These are phyloP conservation scores for Plestiodon gilberti DNA, from an alignment of 2,113 vertebrate genomes.

Conservation along the genomic window DNA sequence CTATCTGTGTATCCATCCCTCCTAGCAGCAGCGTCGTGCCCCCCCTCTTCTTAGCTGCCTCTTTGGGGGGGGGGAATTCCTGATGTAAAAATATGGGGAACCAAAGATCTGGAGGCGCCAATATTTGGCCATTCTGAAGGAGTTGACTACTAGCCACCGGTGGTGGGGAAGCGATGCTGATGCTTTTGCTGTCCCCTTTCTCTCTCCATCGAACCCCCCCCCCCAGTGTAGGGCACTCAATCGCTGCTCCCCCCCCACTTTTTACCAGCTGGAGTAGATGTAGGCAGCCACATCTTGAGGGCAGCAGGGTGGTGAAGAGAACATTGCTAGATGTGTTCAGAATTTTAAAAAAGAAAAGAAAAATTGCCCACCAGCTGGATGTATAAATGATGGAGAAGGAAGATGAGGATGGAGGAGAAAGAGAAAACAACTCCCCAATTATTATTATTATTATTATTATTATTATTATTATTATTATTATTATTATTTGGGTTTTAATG, in stretches of 20 bases:
- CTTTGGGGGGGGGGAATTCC: not conserved
- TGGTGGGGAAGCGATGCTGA: not conserved
- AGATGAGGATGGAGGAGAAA: not conserved
- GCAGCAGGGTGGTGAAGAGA: not conserved
- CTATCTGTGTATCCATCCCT: not conserved
- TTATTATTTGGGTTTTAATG: not conserved
- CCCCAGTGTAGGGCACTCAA: slow-evolving; percentile 50
- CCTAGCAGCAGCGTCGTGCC: no score
- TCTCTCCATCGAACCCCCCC: not conserved
- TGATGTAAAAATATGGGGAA: not conserved
- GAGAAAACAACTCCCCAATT: no score
- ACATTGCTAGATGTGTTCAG: not conserved
- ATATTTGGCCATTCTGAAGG: not conserved
- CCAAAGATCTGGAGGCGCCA: not conserved
- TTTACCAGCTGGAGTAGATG: slow-evolving; percentile 55
- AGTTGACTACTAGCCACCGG: slow-evolving; percentile 30
- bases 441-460: not conserved
- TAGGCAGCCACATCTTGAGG: slow-evolving; percentile 44
- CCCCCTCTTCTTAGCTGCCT: no score
- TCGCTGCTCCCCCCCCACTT: slow-evolving; percentile 47
- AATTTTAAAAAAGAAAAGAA: slow-evolving; percentile 23
- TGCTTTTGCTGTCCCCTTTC: no score
- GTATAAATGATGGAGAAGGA: slow-evolving; percentile 58
- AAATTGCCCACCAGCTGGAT: slow-evolving; percentile 61
- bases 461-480: no score